phyloP scores from a whole-genome alignment of 2,113 vertebrate genomes.

The Sciurus niger region DNA sequence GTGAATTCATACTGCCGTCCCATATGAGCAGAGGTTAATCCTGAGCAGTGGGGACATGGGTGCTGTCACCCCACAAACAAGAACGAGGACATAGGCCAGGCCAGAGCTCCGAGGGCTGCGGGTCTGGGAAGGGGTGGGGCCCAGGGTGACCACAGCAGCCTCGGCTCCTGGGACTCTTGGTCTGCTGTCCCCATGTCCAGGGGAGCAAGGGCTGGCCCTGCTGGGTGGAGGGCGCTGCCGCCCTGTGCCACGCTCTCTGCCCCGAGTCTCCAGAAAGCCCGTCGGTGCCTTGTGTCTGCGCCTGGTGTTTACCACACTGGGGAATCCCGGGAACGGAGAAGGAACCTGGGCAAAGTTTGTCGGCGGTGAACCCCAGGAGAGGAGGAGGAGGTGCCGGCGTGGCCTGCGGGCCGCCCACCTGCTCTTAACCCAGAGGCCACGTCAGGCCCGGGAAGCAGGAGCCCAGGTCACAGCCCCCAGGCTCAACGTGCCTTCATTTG shows the following conservation, averaged over 20 bases:
- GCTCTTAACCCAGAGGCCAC: conserved; percentile 81
- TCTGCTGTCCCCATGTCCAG: no score
- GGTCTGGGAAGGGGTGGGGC: rapidly evolving
- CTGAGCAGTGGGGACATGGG: no score
- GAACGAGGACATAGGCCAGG: neutral
- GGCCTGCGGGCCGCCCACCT: conserved; percentile 69
- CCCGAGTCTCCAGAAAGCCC: conserved; percentile 50
- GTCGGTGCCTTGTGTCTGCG: neutral
- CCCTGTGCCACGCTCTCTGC: neutral
- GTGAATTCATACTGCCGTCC: rapidly evolving
- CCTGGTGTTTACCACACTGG: conserved; percentile 50
- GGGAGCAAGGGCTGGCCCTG: no score
- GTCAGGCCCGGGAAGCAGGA: conserved; percentile 85
- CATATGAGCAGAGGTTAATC: neutral
- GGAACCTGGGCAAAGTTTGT: conserved; percentile 73
- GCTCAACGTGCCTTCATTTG: conserved; percentile 82
- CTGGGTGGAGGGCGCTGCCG: neutral
- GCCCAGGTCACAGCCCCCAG: conserved; percentile 74
- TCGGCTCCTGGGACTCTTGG: neutral
- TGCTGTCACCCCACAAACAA: neutral
- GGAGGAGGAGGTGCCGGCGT: conserved; percentile 59
- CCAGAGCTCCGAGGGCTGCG: neutral
- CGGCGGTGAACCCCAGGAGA: conserved; percentile 75
- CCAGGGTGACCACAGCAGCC: rapidly evolving
- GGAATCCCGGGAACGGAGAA: conserved; percentile 82